A percentile compares a stretch with the other conserved stretches of the same genome.
phyloP scores from a whole-genome alignment of 2,113 vertebrate species.

The Peromyscus californicus region DNA sequence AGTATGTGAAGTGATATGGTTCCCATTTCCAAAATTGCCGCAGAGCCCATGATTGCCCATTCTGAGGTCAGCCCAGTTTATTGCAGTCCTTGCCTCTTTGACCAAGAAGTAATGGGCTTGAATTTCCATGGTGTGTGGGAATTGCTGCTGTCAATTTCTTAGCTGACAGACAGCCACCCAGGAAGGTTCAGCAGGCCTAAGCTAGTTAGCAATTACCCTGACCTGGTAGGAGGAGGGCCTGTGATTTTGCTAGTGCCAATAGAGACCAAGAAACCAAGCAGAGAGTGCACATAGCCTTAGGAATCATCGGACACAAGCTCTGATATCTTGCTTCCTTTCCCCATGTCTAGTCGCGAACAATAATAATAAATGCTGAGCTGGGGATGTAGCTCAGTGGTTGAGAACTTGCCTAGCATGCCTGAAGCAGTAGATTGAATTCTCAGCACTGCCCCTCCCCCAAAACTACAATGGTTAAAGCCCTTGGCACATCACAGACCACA shows the following conservation, averaged over 20 bases:
- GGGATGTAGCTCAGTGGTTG: neutral
- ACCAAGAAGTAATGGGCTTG: conserved; percentile 44
- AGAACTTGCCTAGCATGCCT: neutral
- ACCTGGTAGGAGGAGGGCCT: neutral
- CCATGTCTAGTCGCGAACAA: neutral
- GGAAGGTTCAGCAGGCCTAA: neutral
- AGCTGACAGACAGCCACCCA: neutral
- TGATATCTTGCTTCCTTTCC: neutral
- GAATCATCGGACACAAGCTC: fast-evolving
- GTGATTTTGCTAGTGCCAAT: neutral
- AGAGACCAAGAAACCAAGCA: neutral
- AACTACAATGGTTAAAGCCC: neutral
- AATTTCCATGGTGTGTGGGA: neutral
- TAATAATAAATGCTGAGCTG: neutral
- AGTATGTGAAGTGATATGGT: neutral
- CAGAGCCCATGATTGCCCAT: neutral
- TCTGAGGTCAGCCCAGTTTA: conserved; percentile 11
- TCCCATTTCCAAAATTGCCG: conserved; percentile 9
- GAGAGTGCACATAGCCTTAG: neutral
- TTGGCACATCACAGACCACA: neutral
- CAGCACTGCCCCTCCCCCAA: neutral
- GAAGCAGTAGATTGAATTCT: neutral
- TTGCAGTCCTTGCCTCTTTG: conserved; percentile 36
- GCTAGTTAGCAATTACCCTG: neutral
- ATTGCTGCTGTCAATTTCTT: conserved; percentile 35